Evolutionary conservation across 2,113 vertebrate species (phyloP), one percentile per base, ranked within the genome.

Genomic region (Rana temporaria): DNA sequence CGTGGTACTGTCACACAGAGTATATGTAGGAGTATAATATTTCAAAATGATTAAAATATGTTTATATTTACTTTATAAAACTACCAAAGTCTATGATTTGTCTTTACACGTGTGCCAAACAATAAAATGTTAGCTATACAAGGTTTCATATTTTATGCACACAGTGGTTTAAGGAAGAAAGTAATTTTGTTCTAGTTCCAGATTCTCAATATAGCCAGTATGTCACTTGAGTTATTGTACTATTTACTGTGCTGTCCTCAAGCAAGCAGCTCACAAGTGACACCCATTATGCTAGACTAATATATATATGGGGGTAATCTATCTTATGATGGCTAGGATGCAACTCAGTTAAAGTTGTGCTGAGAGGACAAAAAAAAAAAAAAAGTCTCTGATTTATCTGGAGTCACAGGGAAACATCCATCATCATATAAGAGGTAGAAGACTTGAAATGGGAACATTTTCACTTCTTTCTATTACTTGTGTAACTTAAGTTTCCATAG

Each of bases 271-370:
- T 71, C 79, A 64, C 79, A 72, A 81, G 79, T 64, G 69, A 81
- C 79, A 81, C 57, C 55, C 59, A 81, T 81, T 81, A 81, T 55
- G 57, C 59, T 81, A 72, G 68, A 72, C 64, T 72, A 72, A 81
- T 64, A 81, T 32, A 62, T 73, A 81, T 63, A 81, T 64, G 38
- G 59, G 57, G 57, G 42, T 38, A 81, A 81, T 81, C 48, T 64
- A 81, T 81, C 79, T 72, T 81, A 62, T 38, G 56, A 80, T 6
- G 57, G 66, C 14, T 18, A 70, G 42, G 22, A 32, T 60, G 66
- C 66, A 71, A 60, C 59, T 63, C 56, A 70, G 78, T 80, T 80
- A 80, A 80, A 80, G 78, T 70, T 70, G 55, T 80, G 78, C 66
- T 72, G 79, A 81, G 79, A 26, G 57, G 56, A 71, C 57, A 7